Percentiles rank a stretch among this genome's conserved stretches.
Conservation (phyloP, 2,888 invertebrate genomes). For the Rotaria sp. region DNA sequence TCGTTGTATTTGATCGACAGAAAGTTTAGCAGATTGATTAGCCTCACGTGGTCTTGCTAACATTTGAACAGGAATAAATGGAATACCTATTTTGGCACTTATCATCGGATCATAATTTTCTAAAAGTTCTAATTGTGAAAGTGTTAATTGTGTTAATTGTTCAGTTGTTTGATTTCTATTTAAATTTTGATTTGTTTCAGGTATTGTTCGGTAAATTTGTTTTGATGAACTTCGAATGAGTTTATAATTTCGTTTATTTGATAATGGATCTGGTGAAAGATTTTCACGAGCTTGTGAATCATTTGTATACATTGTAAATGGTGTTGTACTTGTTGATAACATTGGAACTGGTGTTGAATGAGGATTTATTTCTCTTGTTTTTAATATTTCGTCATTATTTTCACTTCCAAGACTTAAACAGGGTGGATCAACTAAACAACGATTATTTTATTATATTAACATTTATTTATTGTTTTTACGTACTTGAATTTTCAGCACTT, state of each 20-base stretch:
- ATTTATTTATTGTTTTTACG: background rate
- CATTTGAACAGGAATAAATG: slow-evolving; percentile 22
- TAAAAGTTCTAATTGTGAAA: slow-evolving; percentile 17
- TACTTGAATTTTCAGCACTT: no score
- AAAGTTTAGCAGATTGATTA: background rate
- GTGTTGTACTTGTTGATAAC: background rate
- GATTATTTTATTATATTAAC: background rate
- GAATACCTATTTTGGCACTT: background rate
- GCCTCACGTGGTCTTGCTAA: slow-evolving; percentile 13
- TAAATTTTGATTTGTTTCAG: background rate
- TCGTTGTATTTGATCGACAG: background rate
- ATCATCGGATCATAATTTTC: slow-evolving; percentile 12
- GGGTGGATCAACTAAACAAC: background rate
- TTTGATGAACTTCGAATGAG: background rate
- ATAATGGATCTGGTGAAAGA: background rate
- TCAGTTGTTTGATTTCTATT: background rate
- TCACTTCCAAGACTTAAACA: background rate
- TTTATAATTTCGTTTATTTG: background rate
- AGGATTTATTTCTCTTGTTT: background rate
- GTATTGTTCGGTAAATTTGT: slow-evolving; percentile 13
- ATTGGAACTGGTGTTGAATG: background rate
- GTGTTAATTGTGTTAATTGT: background rate
- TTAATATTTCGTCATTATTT: background rate
- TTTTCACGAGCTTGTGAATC: background rate
- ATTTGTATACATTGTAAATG: background rate